Percentiles rank a stretch among this genome's conserved stretches.
Evolutionary conservation across 2,113 vertebrate species (phyloP).

Genomic region (Abramis brama): DNA sequence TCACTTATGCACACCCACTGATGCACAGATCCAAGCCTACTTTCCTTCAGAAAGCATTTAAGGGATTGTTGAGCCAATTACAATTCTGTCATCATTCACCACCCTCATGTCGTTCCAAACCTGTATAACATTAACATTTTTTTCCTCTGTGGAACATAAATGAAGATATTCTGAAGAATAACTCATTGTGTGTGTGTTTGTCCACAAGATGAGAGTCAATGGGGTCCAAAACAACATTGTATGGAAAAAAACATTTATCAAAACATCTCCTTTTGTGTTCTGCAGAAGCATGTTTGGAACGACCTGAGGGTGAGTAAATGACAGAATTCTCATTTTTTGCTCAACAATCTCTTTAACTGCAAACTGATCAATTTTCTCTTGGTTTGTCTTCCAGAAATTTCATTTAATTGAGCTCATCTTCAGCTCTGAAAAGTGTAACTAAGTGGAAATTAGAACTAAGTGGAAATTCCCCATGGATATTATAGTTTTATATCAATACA

Average conservation of each 20-base stretch:
- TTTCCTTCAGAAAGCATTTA: neutral
- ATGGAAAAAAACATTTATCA: neutral
- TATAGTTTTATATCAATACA: neutral
- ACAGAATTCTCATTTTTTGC: neutral
- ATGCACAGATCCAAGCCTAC: neutral
- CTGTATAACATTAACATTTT: neutral
- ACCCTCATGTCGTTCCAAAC: neutral
- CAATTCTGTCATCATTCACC: neutral
- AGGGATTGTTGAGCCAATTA: neutral
- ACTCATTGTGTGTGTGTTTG: neutral
- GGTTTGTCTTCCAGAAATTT: neutral
- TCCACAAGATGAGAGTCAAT: neutral
- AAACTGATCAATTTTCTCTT: neutral
- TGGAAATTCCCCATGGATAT: constrained; percentile 1
- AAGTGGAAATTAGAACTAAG: neutral
- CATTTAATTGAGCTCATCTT: constrained; percentile 6
- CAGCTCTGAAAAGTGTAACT: neutral
- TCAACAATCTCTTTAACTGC: neutral
- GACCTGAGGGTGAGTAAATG: neutral
- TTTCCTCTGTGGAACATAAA: neutral
- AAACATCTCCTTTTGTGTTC: neutral
- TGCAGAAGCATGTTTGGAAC: neutral
- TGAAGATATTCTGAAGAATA: neutral
- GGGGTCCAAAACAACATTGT: neutral
- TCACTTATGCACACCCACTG: neutral